These are phyloP conservation scores for Aromia moschata DNA, from an alignment of 2,888 invertebrate species.

Conservation along the genomic window DNA sequence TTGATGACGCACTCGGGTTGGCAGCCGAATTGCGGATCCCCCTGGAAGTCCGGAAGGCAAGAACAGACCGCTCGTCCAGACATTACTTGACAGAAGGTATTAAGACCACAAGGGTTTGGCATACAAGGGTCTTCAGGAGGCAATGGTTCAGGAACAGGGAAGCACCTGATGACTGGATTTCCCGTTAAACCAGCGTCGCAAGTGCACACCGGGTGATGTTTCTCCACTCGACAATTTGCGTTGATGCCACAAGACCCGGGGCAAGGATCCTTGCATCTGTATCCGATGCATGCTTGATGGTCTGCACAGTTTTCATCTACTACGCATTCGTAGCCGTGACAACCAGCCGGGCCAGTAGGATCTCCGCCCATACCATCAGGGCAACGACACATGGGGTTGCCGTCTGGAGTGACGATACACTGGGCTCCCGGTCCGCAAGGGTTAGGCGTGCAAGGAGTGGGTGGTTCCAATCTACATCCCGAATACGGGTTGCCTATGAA, in stretches of 20 bases:
- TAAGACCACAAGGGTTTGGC: conserved; percentile 80
- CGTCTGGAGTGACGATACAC: conserved; percentile 74
- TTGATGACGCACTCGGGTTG: conserved; percentile 84
- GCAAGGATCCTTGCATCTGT: conserved; percentile 83
- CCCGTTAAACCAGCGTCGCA: conserved; percentile 78
- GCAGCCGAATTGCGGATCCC: conserved; percentile 81
- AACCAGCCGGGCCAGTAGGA: conserved; percentile 76
- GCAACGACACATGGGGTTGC: conserved; percentile 78
- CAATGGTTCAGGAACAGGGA: conserved; percentile 65
- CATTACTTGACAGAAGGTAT: conserved; percentile 79
- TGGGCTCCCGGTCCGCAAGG: conserved; percentile 83
- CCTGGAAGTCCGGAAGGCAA: conserved; percentile 78
- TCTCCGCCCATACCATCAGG: conserved; percentile 80
- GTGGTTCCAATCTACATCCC: conserved; percentile 76
- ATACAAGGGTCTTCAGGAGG: conserved; percentile 71
- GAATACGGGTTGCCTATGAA: conserved; percentile 82
- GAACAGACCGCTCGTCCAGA: conserved; percentile 78
- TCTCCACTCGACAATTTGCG: conserved; percentile 77
- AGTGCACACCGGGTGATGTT: conserved; percentile 82
- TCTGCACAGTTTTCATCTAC: conserved; percentile 80
- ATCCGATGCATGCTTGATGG: conserved; percentile 80
- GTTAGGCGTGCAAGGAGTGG: conserved; percentile 78
- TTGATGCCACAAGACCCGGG: conserved; percentile 82
- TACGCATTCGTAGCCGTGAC: conserved; percentile 82
- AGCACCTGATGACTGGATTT: conserved; percentile 81